Conservation (phyloP, 2,797 vertebrate species). For the Corythornis leucogaster region DNA sequence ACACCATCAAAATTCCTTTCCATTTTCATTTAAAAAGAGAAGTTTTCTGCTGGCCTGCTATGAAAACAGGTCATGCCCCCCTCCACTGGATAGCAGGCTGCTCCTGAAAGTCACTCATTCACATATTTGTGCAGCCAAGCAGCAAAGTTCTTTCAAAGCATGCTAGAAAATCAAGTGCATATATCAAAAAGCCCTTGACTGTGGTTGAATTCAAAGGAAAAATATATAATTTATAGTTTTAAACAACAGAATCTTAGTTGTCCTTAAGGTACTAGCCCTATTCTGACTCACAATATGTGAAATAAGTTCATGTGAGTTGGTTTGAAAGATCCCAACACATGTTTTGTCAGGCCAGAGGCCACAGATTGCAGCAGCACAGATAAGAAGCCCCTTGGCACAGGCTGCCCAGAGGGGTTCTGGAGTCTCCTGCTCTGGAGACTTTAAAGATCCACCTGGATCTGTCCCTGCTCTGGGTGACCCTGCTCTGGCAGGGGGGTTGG, state of each 20-base stretch:
- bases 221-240: conserved; percentile 19
- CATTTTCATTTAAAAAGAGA: conserved; percentile 23
- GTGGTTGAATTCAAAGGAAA: conserved; percentile 11
- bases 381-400: not conserved
- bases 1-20: conserved; percentile 12
- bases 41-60: not conserved
- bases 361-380: not conserved
- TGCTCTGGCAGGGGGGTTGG: too few species aligned
- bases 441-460: too few species aligned
- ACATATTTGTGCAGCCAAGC: conserved; percentile 43
- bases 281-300: not conserved
- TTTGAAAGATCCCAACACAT: not conserved
- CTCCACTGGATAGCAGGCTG: not conserved
- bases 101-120: conserved; percentile 8
- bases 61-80: conserved; percentile 22
- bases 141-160: conserved; percentile 8
- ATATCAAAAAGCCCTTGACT: not conserved
- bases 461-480: too few species aligned
- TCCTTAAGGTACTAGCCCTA: not conserved
- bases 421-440: too few species aligned
- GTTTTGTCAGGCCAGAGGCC: not conserved
- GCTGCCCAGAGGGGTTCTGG: too few species aligned
- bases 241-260: not conserved
- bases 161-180: not conserved
- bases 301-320: not conserved